phyloP scores from a whole-genome alignment of 2,888 invertebrate species.

The Argyra leucocephala region DNA sequence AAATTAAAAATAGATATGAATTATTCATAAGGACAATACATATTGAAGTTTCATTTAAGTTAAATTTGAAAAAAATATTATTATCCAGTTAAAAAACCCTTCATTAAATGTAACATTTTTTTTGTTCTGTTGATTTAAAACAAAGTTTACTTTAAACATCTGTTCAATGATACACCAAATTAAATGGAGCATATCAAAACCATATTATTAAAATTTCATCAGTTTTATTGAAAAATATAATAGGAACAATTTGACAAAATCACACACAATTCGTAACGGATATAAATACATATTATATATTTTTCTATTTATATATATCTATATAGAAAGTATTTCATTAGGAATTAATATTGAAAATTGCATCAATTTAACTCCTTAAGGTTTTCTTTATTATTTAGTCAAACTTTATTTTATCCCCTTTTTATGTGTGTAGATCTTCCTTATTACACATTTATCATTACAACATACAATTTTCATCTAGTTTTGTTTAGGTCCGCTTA shows the following conservation, averaged over 20 bases:
- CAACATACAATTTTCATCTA: neutral
- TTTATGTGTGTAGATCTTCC: neutral
- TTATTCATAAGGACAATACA: too few relatives aligned
- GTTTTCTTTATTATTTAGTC: neutral
- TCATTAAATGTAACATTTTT: neutral
- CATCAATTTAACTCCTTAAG: constrained; percentile 6
- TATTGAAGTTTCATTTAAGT: too few relatives aligned
- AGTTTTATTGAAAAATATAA: constrained; percentile 1
- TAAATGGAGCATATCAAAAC: constrained; percentile 45
- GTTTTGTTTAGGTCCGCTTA: neutral
- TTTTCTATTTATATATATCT: neutral
- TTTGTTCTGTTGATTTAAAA: constrained; percentile 28
- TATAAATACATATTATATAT: neutral
- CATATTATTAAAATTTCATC: constrained; percentile 4
- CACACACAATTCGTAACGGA: constrained; percentile 1
- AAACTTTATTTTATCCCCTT: neutral
- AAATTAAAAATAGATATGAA: constrained; percentile 2
- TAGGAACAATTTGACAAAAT: constrained; percentile 6
- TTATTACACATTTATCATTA: neutral
- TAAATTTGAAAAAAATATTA: too few relatives aligned
- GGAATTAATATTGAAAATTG: neutral
- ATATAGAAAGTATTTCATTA: neutral
- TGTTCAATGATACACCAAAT: constrained; percentile 41
- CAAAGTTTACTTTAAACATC: constrained; percentile 44
- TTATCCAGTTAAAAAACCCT: neutral